Evolutionary conservation across 2,797 vertebrate species (phyloP), one percentile per base, ranked within the genome.

Genomic region (Poecilia picta): DNA sequence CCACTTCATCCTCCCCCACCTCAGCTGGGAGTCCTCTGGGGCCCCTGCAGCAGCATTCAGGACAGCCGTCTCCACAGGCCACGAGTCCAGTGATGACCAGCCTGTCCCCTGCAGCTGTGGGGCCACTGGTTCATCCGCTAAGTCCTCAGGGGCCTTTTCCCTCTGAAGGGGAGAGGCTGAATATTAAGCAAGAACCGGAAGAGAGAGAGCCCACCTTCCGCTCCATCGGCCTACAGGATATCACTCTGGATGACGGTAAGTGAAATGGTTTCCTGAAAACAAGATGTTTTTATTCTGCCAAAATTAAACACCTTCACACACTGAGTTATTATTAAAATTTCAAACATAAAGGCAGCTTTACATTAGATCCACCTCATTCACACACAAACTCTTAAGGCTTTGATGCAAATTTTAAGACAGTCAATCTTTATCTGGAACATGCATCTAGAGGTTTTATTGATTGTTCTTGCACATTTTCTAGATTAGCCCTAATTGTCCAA

Each of bases 241-340:
- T 99, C 94, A 99, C 98, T 0, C 96, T 99, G 93, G 98, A 99
- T 86, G 98, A 99, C 89, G 98, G 98, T 99, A 95, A 97, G 97
- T 93, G 46, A 53, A 83, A 68, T 55, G 18, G 18, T 33, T 15
- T 77, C 51, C 51, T 75, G 23, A 62, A 47, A 62, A 71, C 16
- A n/a, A 51, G 43, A 71, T 25, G 59, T 3, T 4, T 75, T 64
- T 77, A 64, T 76, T 73, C 15, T 76, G 28, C 53, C 15, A 57
- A 18, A 15, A n/a, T 8, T 72, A 36, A 36, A 28, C 5, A 16
- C 75, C 12, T 47, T 49, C 64, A 41, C 71, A 11, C 12, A 71
- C 8, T 20, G 74, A 33, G 28, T 43, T 28, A 5, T 8, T 62
- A 7, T 11, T 46, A n/a, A 33, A 39, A n/a, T 74, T 41, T 74